Evolutionary conservation across 2,113 vertebrate species (phyloP).

Genomic region (Dipodomys merriami): DNA sequence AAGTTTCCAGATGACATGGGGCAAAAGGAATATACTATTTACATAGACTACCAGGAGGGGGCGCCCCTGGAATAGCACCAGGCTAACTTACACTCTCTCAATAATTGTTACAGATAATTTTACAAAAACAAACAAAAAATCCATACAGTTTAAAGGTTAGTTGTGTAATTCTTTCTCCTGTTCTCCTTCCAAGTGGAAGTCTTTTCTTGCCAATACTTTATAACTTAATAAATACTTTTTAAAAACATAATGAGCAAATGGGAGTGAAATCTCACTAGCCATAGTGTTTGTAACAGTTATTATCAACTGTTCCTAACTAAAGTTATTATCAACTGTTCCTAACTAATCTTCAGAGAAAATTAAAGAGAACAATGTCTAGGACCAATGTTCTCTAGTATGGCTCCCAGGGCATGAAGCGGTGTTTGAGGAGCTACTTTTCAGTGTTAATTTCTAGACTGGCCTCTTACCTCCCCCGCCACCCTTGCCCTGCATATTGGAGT

Average conservation of each 20-base stretch:
- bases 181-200: neutral
- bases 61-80: neutral
- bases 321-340: neutral
- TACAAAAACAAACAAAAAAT: neutral
- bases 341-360: neutral
- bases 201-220: constrained; percentile 6
- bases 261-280: neutral
- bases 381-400: neutral
- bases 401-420: neutral
- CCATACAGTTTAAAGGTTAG: neutral
- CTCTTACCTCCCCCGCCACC: neutral
- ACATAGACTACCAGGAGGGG: no score
- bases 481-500: neutral
- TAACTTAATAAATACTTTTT: neutral
- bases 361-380: neutral
- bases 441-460: neutral
- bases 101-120: neutral
- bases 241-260: neutral
- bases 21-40: accelerated
- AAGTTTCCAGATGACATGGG: no score
- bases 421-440: neutral
- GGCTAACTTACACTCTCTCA: neutral
- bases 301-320: neutral
- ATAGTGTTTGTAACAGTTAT: neutral
- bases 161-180: neutral